Evolutionary conservation across 2,888 invertebrate genomes (phyloP), one percentile per base, ranked within the genome.

Genomic region (Drosophila mettleri): DNA sequence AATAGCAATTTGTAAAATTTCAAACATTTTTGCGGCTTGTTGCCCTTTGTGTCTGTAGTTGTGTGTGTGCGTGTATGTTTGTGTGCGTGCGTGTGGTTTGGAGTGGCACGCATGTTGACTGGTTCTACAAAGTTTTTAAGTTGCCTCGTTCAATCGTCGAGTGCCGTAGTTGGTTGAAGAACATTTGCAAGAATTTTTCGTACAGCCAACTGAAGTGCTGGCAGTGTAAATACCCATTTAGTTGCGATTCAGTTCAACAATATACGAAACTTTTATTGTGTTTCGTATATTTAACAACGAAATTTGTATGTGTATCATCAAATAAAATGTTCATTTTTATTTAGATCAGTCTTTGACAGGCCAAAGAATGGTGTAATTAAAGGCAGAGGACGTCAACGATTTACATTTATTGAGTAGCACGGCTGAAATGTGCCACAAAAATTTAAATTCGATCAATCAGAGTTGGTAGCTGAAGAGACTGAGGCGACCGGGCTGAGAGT

Each of bases 401-500:
- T 68, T 61, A 62, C 74, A 69, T 69, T 69, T 68, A 76, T 85
- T 68, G 64, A 74, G 63, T 69, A 63, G 67, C 69, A 52, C 53
- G 79, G 68, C 68, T 78, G 70, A 81, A 73, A 86, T 78, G 79
- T 81, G 87, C 84, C 84, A 84, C 84, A 84, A 86, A 84, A 84
- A 84, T 84, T 81, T 81, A 79, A 86, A 84, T 84, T 86, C 85
- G 85, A 84, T 84, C 87, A 83, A 83, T 83, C 83, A 85, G 81
- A 59, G 70, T 33, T 73, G 65, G 66, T 70, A 66, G 57, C 14
- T 63, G 41, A 55, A 61, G 48, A 22, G 53, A 29, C 38, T 39
- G 18, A 41, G 39, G 31, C 41, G 34, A 38, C 24, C 31, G 14
- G 16, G 36, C n/a, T 29, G 48, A 18, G 14, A 38, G 57, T 36